Evolutionary conservation across 2,797 vertebrate genomes (phyloP), one percentile per base, ranked within the genome.

Genomic region (Hoplostethus atlanticus): DNA sequence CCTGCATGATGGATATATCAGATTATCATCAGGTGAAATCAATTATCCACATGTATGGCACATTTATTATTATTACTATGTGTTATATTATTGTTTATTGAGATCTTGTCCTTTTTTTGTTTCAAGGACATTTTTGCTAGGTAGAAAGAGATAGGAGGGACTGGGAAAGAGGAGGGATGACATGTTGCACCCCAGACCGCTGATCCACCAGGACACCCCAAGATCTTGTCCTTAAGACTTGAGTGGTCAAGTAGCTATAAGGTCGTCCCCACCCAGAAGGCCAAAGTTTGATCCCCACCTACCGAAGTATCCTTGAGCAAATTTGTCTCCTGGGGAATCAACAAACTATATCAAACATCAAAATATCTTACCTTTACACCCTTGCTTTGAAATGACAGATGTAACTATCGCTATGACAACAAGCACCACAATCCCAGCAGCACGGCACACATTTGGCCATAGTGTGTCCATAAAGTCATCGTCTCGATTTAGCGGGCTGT

Each of bases 361-460:
- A 7, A 28, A 64, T 28, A 3, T 15, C 77, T 76, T 57, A 91
- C 88, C 78, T 78, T 69, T 54, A 44, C 53, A 28, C 1, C 2
- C 1, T 15, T 0, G 6, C 1, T 50, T n/a, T 0, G 36, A 3
- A n/a, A 0, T 3, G 2, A 68, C 6, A 1, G 1, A 75, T 1
- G 61, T 8, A 0, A 3, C 8, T 0, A 68, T 51, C 13, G 80
- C 50, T 0, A 72, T 1, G 9, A 63, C 0, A 53, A 74, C 0
- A 16, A 86, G 52, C 25, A 3, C 21, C 17, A 30, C 0, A 0
- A 58, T 0, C 17, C 50, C 56, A 16, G 15, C 4, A 36, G 13
- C 0, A 2, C 44, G 31, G 36, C 5, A 69, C 15, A 65, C 3
- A 10, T 0, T 31, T 0, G 0, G 17, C 55, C 51, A 52, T 16